Percentiles rank a stretch among this genome's conserved stretches.
phyloP scores from a whole-genome alignment of 1,140 invertebrate genomes.

The Panagrolaimus sp. region DNA sequence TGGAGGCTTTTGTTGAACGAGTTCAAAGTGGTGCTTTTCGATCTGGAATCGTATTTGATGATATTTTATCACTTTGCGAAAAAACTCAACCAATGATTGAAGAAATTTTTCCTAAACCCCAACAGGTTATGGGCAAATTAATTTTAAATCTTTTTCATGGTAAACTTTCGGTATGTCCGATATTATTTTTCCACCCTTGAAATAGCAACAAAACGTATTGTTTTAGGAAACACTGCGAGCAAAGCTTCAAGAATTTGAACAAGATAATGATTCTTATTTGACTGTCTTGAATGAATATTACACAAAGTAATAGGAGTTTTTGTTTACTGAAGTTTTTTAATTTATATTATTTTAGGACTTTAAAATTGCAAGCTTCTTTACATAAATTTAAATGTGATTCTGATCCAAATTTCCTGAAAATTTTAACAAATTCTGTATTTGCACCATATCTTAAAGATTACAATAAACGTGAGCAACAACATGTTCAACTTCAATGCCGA shows the following conservation, averaged over 20 bases:
- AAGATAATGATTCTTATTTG: constrained; percentile 79
- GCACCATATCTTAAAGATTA: constrained; percentile 35
- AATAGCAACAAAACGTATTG: constrained; percentile 9
- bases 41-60: constrained; percentile 80
- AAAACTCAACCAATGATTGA: constrained; percentile 81
- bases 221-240: constrained; percentile 73
- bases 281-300: constrained; percentile 81
- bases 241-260: constrained; percentile 68
- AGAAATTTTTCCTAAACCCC: constrained; percentile 88
- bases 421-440: constrained; percentile 37
- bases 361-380: constrained; percentile 72
- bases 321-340: constrained; percentile 25
- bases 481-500: constrained; percentile 71
- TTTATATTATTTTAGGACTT: constrained; percentile 68
- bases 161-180: constrained; percentile 69
- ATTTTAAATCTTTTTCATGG: constrained; percentile 90
- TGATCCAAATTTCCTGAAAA: constrained; percentile 36
- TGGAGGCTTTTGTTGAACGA: constrained; percentile 93
- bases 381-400: constrained; percentile 69
- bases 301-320: constrained; percentile 70
- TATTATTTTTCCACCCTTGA: constrained; percentile 1
- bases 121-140: constrained; percentile 96
- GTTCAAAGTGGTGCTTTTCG: constrained; percentile 75
- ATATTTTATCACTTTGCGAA: constrained; percentile 81
- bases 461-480: constrained; percentile 67